Conservation (phyloP, 2,888 invertebrate genomes). For the Cryptocephalus moraei region DNA sequence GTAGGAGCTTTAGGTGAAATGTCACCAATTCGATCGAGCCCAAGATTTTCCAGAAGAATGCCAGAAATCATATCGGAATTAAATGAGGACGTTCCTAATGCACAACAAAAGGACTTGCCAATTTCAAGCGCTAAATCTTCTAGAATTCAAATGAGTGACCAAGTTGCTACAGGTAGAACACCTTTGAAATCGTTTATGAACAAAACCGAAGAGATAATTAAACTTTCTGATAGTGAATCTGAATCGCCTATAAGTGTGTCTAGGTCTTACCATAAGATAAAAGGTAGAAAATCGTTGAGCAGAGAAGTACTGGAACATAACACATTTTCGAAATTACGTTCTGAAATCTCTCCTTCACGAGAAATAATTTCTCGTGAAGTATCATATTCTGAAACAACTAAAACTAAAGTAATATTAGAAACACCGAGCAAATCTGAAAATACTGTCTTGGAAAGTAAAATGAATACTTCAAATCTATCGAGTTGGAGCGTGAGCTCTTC, state of each 20-base stretch:
- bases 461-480: neutral
- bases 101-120: neutral
- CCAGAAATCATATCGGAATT: neutral
- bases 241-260: neutral
- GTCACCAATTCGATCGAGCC: slow-evolving; percentile 22
- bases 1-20: slow-evolving; percentile 15
- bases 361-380: too few species aligned
- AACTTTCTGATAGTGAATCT: neutral
- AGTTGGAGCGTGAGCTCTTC: neutral
- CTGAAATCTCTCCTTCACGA: neutral
- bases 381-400: neutral
- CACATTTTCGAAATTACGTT: slow-evolving; percentile 11
- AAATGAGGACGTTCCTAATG: neutral
- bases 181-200: neutral
- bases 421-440: neutral
- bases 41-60: slow-evolving; percentile 15
- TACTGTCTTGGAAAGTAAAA: neutral
- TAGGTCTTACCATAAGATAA: slow-evolving; percentile 9
- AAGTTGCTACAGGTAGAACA: too few species aligned
- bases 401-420: neutral
- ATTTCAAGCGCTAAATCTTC: neutral
- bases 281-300: slow-evolving; percentile 20
- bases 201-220: too few species aligned
- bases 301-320: slow-evolving; percentile 24
- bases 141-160: neutral